Evolutionary conservation across 2,113 vertebrate species (phyloP), one percentile per base, ranked within the genome.

Genomic region (Entomyzon cyanotis): DNA sequence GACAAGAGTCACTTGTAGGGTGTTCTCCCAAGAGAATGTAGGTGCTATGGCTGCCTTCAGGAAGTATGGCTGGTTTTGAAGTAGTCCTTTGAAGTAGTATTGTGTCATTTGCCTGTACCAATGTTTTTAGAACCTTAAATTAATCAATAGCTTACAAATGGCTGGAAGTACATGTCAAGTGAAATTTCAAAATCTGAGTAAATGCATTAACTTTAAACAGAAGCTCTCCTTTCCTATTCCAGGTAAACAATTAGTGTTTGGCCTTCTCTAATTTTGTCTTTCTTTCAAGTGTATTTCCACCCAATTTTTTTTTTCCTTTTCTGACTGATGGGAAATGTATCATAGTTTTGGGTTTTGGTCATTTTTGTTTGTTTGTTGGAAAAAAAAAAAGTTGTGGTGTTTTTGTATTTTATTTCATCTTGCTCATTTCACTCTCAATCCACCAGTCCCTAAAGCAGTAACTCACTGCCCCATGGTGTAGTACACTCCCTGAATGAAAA

Each of bases 151-250:
- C 55, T 94, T 92, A 83, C 63, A 86, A 92, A 76, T 58, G 42
- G 14, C 37, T 92, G 71, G 41, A 88, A 80, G 85, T 56, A 88
- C 83, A 88, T 80, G 71, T 90, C 82, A 96, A 83, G 85, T 69
- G 82, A 83, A 91, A 90, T 77, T 87, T 90, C 63, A 95, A 79
- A 95, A 94, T 90, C 82, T 68, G 12, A 7, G 22, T 95, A 80
- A 89, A 81, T 53, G 55, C 50, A 84, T 91, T 89, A 84, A 37
- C 49, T 80, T 91, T 44, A 90, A 89, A 87, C 19, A 69, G 78
- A 87, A 90, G 28, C 22, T 95, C 46, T 85, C 49, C 10, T 87
- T 95, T 85, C 41, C 41, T 73, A 8, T 88, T 85, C 31, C 53
- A 69, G 46, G 31, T 62, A 76, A 95, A 50, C 10, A 79, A 73